Conservation (phyloP, 2,113 vertebrate species). For the Leptocoma aspasia region DNA sequence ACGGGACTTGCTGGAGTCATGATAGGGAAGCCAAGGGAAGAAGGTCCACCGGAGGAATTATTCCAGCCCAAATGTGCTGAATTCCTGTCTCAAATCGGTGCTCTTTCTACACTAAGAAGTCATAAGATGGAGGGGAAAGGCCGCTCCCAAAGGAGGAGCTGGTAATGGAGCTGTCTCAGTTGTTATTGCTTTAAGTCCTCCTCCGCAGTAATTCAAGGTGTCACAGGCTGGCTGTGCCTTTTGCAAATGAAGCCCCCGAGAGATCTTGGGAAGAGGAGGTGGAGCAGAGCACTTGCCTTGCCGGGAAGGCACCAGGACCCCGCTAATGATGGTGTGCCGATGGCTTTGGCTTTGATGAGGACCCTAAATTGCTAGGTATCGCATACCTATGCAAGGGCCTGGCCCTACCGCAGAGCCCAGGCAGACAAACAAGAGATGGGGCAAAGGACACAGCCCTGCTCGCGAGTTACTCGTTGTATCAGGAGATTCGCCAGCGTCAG, state of each 20-base stretch:
- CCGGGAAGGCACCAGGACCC: not conserved
- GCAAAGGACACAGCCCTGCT: not conserved
- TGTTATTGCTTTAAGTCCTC: slow-evolving; percentile 8
- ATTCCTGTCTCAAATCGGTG: not conserved
- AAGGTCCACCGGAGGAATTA: not conserved
- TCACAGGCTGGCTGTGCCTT: not conserved
- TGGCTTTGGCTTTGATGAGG: not conserved
- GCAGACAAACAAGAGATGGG: not conserved
- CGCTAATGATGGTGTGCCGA: not conserved
- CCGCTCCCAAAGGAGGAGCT: slow-evolving; percentile 26
- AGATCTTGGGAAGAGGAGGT: not conserved
- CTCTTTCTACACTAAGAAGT: not conserved
- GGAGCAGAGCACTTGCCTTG: not conserved
- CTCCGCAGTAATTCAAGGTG: slow-evolving; percentile 6
- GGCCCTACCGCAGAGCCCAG: not conserved
- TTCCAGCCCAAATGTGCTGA: not conserved
- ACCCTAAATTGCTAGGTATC: not conserved
- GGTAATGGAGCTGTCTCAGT: not conserved
- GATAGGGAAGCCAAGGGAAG: not conserved
- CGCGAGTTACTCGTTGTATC: accelerated
- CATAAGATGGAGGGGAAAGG: not conserved
- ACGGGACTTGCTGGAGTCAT: accelerated
- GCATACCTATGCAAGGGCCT: not conserved
- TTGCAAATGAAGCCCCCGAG: slow-evolving; percentile 4
- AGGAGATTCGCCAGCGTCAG: not conserved